A percentile compares a stretch with the other conserved stretches of the same genome.
Evolutionary conservation across 2,888 invertebrate species (phyloP).

Genomic region (Eristalis tenax): DNA sequence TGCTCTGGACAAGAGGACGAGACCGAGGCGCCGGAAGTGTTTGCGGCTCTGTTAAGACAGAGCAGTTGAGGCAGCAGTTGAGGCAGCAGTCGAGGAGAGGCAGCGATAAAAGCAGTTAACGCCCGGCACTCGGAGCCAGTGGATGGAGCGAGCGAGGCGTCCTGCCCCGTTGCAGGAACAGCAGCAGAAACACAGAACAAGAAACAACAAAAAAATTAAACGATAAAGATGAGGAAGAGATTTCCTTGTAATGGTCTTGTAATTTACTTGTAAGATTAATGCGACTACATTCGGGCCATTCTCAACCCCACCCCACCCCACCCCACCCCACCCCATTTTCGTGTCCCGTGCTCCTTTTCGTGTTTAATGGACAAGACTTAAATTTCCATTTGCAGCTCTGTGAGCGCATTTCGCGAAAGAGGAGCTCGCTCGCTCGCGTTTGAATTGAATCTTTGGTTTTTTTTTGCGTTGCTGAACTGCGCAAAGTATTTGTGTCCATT

Average conservation of each 20-base stretch:
- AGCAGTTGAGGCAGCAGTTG: not conserved
- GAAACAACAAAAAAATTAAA: conserved; percentile 52
- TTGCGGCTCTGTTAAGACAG: not conserved
- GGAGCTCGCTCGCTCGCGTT: not conserved
- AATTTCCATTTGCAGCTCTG: conserved; percentile 69
- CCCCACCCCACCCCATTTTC: too few relatives aligned
- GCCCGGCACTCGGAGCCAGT: not conserved
- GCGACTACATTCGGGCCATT: conserved; percentile 56
- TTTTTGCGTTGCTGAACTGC: not conserved
- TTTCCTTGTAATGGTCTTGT: conserved; percentile 71
- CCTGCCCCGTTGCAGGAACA: not conserved
- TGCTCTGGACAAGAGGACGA: not conserved
- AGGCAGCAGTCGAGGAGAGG: not conserved
- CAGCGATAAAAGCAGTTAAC: not conserved
- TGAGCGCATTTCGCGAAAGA: not conserved
- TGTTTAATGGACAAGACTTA: conserved; percentile 69
- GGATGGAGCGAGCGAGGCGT: not conserved
- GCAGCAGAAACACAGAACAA: not conserved
- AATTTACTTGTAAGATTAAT: conserved; percentile 71
- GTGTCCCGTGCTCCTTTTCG: conserved; percentile 45
- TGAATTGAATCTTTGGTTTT: not conserved
- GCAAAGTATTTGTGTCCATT: not conserved
- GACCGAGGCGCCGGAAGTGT: not conserved
- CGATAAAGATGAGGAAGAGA: conserved; percentile 66
- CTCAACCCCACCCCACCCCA: not conserved